Evolutionary conservation across 1,140 invertebrate genomes (phyloP), one percentile per base, ranked within the genome.

Genomic region (Lordiphosa clarofinis): DNA sequence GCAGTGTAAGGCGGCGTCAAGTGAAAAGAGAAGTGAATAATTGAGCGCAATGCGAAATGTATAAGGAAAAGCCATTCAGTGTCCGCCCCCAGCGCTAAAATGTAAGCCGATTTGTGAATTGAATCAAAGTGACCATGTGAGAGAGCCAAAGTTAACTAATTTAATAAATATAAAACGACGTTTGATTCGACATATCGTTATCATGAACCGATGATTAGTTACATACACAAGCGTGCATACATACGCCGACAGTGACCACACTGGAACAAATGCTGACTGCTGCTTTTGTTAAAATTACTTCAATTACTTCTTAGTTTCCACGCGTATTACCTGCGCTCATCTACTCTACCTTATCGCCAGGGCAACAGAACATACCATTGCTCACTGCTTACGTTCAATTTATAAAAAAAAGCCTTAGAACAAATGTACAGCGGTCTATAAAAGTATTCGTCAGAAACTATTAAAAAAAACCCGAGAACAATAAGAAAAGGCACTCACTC

Each of bases 61-160:
- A 8, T 31, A 31, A 61, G 24, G 52, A 67, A 66, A 55, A 35
- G 37, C 36, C 53, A 48, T 31, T 55, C 42, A 19, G 35, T 36
- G 52, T 44, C 38, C 38, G 31, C 53, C 47, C 48, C 44, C 62
- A 40, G 6, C 40, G 55, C 56, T 55, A 56, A 43, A 49, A 49
- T 68, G 68, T 68, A 68, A 71, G 63, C 67, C 37, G 36, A 54
- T 48, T 54, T 56, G 53, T 57, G 53, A 49, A 62, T 46, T 37
- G 40, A 43, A 61, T 62, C 48, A 10, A 49, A 62, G 53, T 62
- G 48, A 44, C 28, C 49, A 37, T 37, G 59, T 37, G 38, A n/a
- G 37, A 56, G 33, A 39, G 12, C 35, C 21, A 31, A 42, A 56
- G 12, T 33, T 56, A 42, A 38, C 38, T 42, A 43, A 50, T 61